Evolutionary conservation across 2,888 invertebrate genomes (phyloP).

Genomic region (Melanotus villosus): DNA sequence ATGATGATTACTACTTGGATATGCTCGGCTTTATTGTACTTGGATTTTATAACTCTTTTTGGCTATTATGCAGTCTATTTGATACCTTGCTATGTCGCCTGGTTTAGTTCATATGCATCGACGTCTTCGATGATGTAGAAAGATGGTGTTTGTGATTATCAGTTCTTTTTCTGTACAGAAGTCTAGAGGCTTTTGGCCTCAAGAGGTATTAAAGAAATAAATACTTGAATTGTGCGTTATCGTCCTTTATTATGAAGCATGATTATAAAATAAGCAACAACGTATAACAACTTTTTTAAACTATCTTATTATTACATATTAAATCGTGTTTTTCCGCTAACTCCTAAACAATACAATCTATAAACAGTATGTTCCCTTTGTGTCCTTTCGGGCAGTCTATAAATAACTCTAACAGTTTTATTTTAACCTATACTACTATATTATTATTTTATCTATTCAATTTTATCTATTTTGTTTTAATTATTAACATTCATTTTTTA

Average conservation of each 20-base stretch:
- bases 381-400: constrained; percentile 57
- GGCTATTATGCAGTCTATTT: no score
- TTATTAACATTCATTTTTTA: constrained; percentile 39
- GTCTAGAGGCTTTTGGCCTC: no score
- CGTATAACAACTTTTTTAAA: constrained; percentile 53
- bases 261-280: constrained; percentile 59
- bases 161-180: no score
- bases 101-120: no score
- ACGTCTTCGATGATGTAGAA: no score
- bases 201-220: no score
- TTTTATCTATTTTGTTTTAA: constrained; percentile 25
- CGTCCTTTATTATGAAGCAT: constrained; percentile 52
- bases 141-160: no score
- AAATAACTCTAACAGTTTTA: constrained; percentile 36
- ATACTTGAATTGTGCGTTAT: constrained; percentile 16
- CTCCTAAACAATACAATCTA: constrained; percentile 51
- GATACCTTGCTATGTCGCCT: no score
- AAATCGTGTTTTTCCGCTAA: constrained; percentile 37
- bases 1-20: no score
- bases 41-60: no score
- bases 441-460: constrained; percentile 34
- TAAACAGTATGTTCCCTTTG: constrained; percentile 57
- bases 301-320: constrained; percentile 42
- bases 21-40: no score
- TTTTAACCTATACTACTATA: constrained; percentile 21